Conservation (phyloP, 2,797 vertebrate genomes). For the Falco cherrug region DNA sequence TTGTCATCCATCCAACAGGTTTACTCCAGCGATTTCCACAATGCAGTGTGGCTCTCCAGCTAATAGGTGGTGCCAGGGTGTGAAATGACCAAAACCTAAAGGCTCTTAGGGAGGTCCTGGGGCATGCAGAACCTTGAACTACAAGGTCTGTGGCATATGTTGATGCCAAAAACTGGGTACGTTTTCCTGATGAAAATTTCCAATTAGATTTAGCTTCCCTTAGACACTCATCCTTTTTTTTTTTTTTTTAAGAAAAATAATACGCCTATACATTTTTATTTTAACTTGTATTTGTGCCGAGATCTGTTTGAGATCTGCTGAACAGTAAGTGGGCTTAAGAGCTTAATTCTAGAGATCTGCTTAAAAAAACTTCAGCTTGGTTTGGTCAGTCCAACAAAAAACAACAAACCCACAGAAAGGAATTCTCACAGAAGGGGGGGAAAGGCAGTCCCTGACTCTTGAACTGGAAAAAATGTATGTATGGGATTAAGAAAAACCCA, state of each 20-base stretch:
- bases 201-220: neutral
- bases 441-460: neutral
- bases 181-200: neutral
- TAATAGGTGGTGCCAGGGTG: neutral
- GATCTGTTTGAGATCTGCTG: neutral
- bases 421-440: neutral
- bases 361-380: neutral
- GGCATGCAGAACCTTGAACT: neutral
- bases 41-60: neutral
- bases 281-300: neutral
- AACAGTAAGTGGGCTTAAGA: neutral
- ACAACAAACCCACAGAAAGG: neutral
- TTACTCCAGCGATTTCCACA: neutral
- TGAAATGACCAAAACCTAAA: neutral
- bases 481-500: constrained; percentile 30
- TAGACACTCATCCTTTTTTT: neutral
- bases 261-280: neutral
- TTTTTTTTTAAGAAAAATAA: neutral
- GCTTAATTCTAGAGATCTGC: neutral
- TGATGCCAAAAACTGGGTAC: neutral
- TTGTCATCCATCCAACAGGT: neutral
- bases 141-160: neutral
- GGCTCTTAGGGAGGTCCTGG: neutral
- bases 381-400: neutral
- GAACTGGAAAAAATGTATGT: neutral